A percentile compares a stretch with the other conserved stretches of the same genome.
Conservation (phyloP, 2,113 vertebrate species). For the Proteles cristata region DNA sequence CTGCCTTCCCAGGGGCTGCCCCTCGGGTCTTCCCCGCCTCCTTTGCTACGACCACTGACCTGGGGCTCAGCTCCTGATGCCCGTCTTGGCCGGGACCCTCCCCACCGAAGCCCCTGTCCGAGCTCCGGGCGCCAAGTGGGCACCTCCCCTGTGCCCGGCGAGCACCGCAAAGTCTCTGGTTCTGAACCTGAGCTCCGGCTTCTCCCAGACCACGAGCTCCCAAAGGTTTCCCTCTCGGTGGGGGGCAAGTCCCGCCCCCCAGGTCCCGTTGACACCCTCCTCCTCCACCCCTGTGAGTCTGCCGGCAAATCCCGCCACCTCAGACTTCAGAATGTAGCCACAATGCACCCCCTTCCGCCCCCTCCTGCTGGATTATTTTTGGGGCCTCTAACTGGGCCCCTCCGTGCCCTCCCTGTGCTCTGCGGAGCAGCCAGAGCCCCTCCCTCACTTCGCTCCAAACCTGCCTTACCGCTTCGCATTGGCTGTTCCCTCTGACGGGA, state of each 20-base stretch:
- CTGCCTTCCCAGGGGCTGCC: background rate
- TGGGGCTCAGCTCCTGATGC: too few species aligned
- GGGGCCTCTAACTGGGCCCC: background rate
- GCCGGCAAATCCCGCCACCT: too few species aligned
- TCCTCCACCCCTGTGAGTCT: background rate
- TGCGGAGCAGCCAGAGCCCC: background rate
- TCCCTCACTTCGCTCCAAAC: too few species aligned
- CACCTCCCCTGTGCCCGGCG: background rate
- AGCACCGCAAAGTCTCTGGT: too few species aligned
- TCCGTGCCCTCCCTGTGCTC: background rate
- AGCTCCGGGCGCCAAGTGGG: fast-evolving
- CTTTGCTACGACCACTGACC: background rate
- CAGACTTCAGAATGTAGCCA: fast-evolving
- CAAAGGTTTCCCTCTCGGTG: background rate
- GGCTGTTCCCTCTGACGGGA: background rate
- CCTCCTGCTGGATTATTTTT: background rate
- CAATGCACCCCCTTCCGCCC: background rate
- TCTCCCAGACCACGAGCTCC: background rate
- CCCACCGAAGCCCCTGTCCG: fast-evolving
- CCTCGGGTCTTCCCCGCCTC: background rate
- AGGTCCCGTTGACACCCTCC: fast-evolving
- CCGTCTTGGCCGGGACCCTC: fast-evolving
- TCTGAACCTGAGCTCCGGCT: too few species aligned
- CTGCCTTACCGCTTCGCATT: background rate
- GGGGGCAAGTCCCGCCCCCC: too few species aligned